These are phyloP conservation scores for Hemicordylus capensis DNA, from an alignment of 2,113 vertebrate genomes.

Conservation along the genomic window DNA sequence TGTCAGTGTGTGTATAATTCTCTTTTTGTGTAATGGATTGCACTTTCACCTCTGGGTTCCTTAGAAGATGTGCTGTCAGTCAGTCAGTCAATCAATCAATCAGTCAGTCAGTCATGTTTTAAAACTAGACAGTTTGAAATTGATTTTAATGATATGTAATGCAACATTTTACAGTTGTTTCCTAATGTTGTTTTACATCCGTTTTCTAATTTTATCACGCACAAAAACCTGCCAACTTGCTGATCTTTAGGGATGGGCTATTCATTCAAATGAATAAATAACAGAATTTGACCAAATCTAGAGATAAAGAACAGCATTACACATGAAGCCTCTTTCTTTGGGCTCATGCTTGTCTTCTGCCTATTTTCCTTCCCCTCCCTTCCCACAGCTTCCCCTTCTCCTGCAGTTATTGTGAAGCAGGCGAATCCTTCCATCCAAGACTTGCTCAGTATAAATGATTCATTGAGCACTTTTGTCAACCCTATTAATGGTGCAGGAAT, in stretches of 20 bases:
- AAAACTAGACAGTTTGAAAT: neutral
- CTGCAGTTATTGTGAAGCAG: constrained; percentile 49
- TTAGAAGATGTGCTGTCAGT: neutral
- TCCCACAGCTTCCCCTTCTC: neutral
- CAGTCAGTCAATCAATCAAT: too few species aligned
- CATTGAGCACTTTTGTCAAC: constrained; percentile 65
- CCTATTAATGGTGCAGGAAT: constrained; percentile 64
- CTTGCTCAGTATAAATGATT: constrained; percentile 65
- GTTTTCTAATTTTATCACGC: too few species aligned
- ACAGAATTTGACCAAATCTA: neutral
- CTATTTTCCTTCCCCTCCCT: neutral
- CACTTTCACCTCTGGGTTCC: neutral
- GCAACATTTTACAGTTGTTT: too few species aligned
- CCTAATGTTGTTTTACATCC: too few species aligned
- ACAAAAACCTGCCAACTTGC: too few species aligned
- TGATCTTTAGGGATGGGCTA: neutral
- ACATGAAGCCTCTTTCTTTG: neutral
- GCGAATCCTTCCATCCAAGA: constrained; percentile 60
- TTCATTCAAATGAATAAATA: neutral
- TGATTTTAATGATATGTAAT: too few species aligned
- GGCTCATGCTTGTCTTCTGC: too few species aligned
- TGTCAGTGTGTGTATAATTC: too few species aligned
- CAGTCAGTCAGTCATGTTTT: neutral
- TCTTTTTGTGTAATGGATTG: too few species aligned
- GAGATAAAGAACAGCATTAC: neutral